These are phyloP conservation scores for Brachionus angularis DNA, from an alignment of 1,140 invertebrate species.

Conservation along the genomic window DNA sequence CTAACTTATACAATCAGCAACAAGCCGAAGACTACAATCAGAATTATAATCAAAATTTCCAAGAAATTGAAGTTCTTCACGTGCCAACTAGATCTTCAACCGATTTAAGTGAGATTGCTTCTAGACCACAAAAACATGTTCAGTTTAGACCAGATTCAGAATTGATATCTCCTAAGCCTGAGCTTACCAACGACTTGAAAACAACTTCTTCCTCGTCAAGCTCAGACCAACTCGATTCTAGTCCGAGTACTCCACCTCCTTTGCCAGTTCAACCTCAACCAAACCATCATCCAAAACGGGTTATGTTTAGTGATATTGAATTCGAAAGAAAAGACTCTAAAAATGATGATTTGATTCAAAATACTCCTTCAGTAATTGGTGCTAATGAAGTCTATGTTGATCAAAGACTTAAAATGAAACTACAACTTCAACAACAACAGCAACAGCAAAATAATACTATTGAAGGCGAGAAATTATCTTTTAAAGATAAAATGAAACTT, in stretches of 20 bases:
- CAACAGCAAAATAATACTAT: slow-evolving; percentile 2
- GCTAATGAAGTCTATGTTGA: slow-evolving; percentile 60
- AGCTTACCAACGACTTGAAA: background rate
- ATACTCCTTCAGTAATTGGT: slow-evolving; percentile 49
- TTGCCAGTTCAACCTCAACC: background rate
- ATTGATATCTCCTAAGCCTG: background rate
- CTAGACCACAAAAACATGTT: slow-evolving; percentile 16
- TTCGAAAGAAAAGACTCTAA: slow-evolving; percentile 11
- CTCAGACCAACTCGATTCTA: slow-evolving; percentile 21
- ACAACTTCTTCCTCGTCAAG: slow-evolving; percentile 20
- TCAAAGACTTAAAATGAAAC: slow-evolving; percentile 49
- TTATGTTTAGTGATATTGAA: slow-evolving; percentile 35
- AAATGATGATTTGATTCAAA: slow-evolving; percentile 14
- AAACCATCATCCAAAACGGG: slow-evolving; percentile 29
- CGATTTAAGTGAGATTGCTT: background rate
- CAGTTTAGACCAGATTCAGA: slow-evolving; percentile 15
- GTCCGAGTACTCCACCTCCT: slow-evolving; percentile 30
- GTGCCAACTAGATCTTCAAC: background rate
- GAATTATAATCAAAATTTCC: background rate
- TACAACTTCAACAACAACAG: slow-evolving; percentile 35
- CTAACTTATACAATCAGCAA: background rate
- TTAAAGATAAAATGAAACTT: slow-evolving; percentile 42
- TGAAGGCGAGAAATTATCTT: slow-evolving; percentile 41
- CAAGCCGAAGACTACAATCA: background rate
- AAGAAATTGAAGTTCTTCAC: slow-evolving; percentile 9